Conservation (phyloP, 2,797 vertebrate genomes). For the Tapirus indicus region DNA sequence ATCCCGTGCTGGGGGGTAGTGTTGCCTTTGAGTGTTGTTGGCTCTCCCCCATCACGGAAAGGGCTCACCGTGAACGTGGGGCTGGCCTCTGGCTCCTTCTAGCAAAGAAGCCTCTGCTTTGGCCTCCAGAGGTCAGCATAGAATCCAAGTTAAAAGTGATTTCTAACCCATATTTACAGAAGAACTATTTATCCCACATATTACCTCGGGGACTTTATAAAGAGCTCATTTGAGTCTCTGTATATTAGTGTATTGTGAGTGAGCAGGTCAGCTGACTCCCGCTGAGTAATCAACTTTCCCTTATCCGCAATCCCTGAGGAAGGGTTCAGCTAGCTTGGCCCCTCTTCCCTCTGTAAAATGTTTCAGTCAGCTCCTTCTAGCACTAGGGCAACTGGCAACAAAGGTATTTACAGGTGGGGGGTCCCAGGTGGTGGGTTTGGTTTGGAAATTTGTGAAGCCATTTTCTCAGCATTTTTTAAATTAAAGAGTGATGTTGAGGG, state of each 20-base stretch:
- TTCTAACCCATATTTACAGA: constrained; percentile 82
- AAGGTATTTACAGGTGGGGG: constrained; percentile 1
- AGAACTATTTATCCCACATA: constrained; percentile 78
- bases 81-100: constrained; percentile 82
- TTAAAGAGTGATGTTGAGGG: constrained; percentile 9
- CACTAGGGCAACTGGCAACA: constrained; percentile 62
- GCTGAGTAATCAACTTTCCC: constrained; percentile 73
- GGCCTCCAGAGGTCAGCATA: constrained; percentile 90
- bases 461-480: constrained; percentile 4
- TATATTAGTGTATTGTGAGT: constrained; percentile 71
- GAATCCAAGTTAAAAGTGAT: constrained; percentile 88
- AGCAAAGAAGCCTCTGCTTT: constrained; percentile 78
- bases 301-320: constrained; percentile 69
- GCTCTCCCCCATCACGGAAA: constrained; percentile 69
- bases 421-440: neutral
- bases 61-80: constrained; percentile 59
- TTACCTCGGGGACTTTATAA: constrained; percentile 66
- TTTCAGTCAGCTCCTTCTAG: constrained; percentile 59
- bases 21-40: constrained; percentile 78
- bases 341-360: constrained; percentile 19
- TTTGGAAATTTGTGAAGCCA: constrained; percentile 41
- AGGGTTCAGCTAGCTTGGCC: constrained; percentile 67
- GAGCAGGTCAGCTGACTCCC: constrained; percentile 61
- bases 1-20: constrained; percentile 79
- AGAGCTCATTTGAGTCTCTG: constrained; percentile 73